Base-by-base conservation (phyloP, 30 jellyfish, hydroid and myxozoan genomes). In the Turritopsis dohrnii region DNA sequence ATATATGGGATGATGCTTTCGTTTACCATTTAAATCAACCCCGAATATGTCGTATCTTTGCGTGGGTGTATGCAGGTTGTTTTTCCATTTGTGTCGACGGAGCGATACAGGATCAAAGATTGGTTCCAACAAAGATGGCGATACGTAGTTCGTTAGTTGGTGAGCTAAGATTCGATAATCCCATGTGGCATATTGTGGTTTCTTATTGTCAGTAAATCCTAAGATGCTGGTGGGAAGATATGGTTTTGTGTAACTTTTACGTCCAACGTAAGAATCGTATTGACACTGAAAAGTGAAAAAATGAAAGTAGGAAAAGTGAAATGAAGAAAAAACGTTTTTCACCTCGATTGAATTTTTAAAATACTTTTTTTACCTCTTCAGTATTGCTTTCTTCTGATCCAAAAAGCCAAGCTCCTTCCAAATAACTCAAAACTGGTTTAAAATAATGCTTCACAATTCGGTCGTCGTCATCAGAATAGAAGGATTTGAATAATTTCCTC, bases 41-140 rank as follows among this genome's bases (percentile, higher is more conserved):
- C 77, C 77, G 9, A n/a, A 23, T 9, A 69, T 69, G 19, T 69
- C 77, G 19, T n/a, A 69, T 27, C 77, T 69, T 27, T 23, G 31
- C 9, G 77, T n/a, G 9, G 77, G n/a, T n/a, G 77, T n/a, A 21
- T 69, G 77, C 19, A 7, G 28, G 77, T 69, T n/a, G 22, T 23
- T 69, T 69, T 23, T 69, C 77, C 77, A n/a, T n/a, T 27, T 69
- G 30, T n/a, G 77, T 9, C 77, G 28, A 7, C 30, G 9, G 31
- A n/a, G 31, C 9, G 77, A n/a, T n/a, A 69, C 77, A n/a, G 77
- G 77, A 69, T 69, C 77, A 69, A n/a, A n/a, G n/a, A 69, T 27
- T 27, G 30, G 77, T 21, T 69, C 19, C 30, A 69, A 69, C 28
- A 69, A 69, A 27, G 31, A n/a, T 7, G 28, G 28, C 16, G 77